Base-by-base conservation (phyloP, 2,113 vertebrate species). In the Semnornis frantzii region DNA sequence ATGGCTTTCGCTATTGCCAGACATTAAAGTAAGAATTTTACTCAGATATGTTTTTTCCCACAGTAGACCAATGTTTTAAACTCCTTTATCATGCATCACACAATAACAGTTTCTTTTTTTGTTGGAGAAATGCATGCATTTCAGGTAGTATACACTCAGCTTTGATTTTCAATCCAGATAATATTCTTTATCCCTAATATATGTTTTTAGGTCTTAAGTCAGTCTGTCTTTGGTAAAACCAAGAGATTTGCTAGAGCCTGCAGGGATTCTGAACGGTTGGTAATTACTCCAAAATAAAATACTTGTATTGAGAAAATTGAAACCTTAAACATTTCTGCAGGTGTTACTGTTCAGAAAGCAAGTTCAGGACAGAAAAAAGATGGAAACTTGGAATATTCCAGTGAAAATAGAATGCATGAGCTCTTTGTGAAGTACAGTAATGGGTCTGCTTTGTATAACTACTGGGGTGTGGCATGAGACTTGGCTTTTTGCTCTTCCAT, bases 251-350 rank as follows among this genome's bases (percentile, higher is more conserved):
- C 21, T 63, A 15, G 10, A 90, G 14, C 55, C 28, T 80, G 30
- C 23, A 72, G 58, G 42, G 66, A 55, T 82, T 87, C 31, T 8
- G 11, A 82, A 11, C 16, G 7, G 27, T 70, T 70, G 50, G 42
- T 87, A 82, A 93, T 85, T 92, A 69, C 28, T 92, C n/a, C 25
- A 70, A 68, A 94, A 66, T 46, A 37, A 89, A 87, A 42, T 70
- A 37, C 3, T 69, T 63, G 12, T 87, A 2, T 24, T 70, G 77
- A 73, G 58, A 44, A 68, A 77, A 78, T 50, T 30, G 46, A 72
- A 82, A 27, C 23, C 31, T 75, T 34, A 69, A 82, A 42, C 3
- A 17, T 76, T 27, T 25, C 19, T 66, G 1, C 12, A 10, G 1
- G 0, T 70, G 4, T 34, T 76, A 20, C 33, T 82, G 30, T 46